These are phyloP conservation scores for Creontiades dilutus DNA, from an alignment of 2,888 invertebrate species.

Conservation along the genomic window DNA sequence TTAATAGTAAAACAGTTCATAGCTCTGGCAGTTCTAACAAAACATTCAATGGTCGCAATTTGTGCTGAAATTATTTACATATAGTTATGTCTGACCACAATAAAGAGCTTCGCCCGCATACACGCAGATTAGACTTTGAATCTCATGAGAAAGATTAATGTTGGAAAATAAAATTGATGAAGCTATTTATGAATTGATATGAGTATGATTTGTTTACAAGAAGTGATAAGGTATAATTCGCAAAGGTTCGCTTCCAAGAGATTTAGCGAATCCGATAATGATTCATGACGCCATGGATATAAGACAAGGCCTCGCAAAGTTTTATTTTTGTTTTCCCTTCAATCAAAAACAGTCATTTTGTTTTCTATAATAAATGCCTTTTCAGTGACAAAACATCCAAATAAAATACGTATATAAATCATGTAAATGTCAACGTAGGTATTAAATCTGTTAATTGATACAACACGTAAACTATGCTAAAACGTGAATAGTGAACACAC, in stretches of 20 bases:
- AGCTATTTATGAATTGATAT: conserved; percentile 31
- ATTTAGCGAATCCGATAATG: neutral
- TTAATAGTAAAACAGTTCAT: conserved; percentile 41
- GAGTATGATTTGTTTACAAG: neutral
- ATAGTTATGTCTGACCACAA: neutral
- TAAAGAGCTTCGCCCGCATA: neutral
- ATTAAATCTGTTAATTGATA: conserved; percentile 26
- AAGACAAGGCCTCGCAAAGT: conserved; percentile 25
- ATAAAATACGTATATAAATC: conserved; percentile 25
- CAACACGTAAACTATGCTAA: conserved; percentile 32
- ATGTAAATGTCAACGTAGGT: neutral
- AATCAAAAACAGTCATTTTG: conserved; percentile 23
- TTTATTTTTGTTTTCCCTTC: neutral
- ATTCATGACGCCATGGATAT: conserved; percentile 7
- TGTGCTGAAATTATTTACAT: conserved; percentile 41
- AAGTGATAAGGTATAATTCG: neutral
- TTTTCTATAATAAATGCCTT: conserved; percentile 23
- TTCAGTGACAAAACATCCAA: neutral
- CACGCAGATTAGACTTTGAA: conserved; percentile 31
- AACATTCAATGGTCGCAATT: conserved; percentile 3
- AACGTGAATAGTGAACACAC: conserved; percentile 22
- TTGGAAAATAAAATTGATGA: conserved; percentile 29
- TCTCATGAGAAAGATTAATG: conserved; percentile 21
- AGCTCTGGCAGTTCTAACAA: conserved; percentile 11
- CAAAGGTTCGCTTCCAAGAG: neutral